These are phyloP conservation scores for Brachionus sp. DNA, from an alignment of 1,140 invertebrate species.

Conservation along the genomic window DNA sequence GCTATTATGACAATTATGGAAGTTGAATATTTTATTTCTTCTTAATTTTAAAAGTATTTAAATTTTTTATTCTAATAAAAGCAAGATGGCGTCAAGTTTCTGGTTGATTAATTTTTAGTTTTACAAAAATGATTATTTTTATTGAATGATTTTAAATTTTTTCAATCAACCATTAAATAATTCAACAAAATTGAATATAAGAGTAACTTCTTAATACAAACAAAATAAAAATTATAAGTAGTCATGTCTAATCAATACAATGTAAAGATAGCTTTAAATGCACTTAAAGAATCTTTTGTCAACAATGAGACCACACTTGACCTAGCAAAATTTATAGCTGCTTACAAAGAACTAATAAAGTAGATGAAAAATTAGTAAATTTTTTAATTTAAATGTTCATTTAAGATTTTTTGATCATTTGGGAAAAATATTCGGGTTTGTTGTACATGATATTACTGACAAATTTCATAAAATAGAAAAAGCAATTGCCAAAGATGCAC, in stretches of 20 bases:
- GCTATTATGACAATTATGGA: no score
- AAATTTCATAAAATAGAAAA: constrained; percentile 45
- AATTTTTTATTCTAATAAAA: no score
- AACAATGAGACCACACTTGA: neutral
- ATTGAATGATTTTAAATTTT: neutral
- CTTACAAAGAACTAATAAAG: constrained; percentile 37
- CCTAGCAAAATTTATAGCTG: neutral
- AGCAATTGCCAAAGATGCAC: constrained; percentile 3
- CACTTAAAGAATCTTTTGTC: neutral
- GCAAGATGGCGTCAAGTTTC: neutral
- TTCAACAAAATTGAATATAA: neutral
- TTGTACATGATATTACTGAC: constrained; percentile 6
- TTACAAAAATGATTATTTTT: neutral
- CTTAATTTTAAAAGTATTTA: no score
- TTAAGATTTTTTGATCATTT: constrained; percentile 42
- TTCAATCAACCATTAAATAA: neutral
- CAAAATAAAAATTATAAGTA: neutral
- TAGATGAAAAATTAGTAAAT: neutral
- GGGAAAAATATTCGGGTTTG: constrained; percentile 36
- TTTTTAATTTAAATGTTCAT: neutral
- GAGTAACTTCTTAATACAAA: neutral
- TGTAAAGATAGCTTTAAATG: neutral
- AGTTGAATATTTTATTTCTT: no score
- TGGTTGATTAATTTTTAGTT: neutral
- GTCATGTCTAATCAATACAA: constrained; percentile 7